Base-by-base conservation (phyloP, 2,888 invertebrate species). In the Melanotus villosus region DNA sequence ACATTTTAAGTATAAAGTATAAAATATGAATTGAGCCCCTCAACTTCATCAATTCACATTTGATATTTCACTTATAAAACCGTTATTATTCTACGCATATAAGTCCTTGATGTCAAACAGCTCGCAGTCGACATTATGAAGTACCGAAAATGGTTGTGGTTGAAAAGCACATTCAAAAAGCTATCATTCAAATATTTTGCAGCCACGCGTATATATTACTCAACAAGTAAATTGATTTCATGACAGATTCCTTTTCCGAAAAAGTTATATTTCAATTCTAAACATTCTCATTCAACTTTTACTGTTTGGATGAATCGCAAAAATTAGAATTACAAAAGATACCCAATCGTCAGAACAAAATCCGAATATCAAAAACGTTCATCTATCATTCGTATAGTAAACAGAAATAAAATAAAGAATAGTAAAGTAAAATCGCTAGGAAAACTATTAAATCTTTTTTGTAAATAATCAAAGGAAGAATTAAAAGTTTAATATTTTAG, bases 181-280 rank as follows among this genome's bases (percentile, higher is more conserved):
- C 47, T 26, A 12, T 47, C 47, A 47, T 21, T 47, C 23, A 12
- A 10, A 47, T 26, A 47, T 47, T 47, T 47, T 19, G 12, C 47
- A 26, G 26, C 23, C 47, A n/a, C 19, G 18, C 19, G 19, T 47
- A 47, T 23, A 23, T 47, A 47, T 47, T 47, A 26, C 47, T 43
- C 43, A 43, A 43, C 47, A 47, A 47, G 47, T 26, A 47, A 47
- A 47, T 47, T 26, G 47, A 47, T 23, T 47, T 26, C 12, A 47
- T 26, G 26, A 26, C 19, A 26, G 14, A n/a, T n/a, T 12, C 38
- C 14, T 38, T 38, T 12, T 38, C n/a, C n/a, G n/a, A 21, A 43
- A 43, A 43, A 26, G 10, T 14, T 12, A 43, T 19, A 43, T 47
- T 21, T 1, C 47, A 12, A 26, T 47, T 47, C 26, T 12, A 12